Base-by-base conservation (phyloP, 2,113 vertebrate genomes). In the Colossoma macropomum region DNA sequence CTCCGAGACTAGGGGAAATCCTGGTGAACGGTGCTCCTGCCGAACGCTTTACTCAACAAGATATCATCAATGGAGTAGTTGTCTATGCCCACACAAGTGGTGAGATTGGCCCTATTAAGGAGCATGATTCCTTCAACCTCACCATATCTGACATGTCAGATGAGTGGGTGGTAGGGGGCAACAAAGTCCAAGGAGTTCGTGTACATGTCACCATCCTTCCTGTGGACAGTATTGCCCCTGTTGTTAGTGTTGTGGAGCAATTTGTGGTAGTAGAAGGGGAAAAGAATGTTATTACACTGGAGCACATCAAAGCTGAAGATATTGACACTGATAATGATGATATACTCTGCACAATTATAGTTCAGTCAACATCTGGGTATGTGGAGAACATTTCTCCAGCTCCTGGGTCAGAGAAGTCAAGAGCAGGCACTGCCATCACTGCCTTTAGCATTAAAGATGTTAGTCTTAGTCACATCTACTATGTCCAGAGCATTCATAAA, bases 341-440 rank as follows among this genome's bases (percentile, higher is more conserved):
- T 83, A 93, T 99, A 76, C 93, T 98, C 28, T 99, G 97, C 86
- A 98, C 96, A 0, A 96, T 99, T 86, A 92, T 98, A 56, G 94
- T 95, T 59, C 97, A 99, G 89, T 94, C 97, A 0, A 91, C 94
- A 0, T 97, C 96, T 11, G 98, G 97, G 0, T 99, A 98, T 9
- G 89, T 98, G 25, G 98, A 99, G 87, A 98, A 99, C 85, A 96
- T 98, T 70, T 97, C 98, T 75, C 97, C 98, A 66, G 96, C 96
- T 4, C 96, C 96, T 2, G 98, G 98, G 69, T 99, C 98, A 54
- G 98, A 99, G 87, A 99, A 97, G 90, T 98, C 98, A 28, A 94
- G 97, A 89, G 94, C 96, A 30, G 97, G 98, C 21, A 77, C 93
- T n/a, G 97, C 97, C 76, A 89, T 99, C 72, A 99, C 96, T 86